Evolutionary conservation across 2,797 vertebrate species (phyloP).

Genomic region (Chelonia mydas): DNA sequence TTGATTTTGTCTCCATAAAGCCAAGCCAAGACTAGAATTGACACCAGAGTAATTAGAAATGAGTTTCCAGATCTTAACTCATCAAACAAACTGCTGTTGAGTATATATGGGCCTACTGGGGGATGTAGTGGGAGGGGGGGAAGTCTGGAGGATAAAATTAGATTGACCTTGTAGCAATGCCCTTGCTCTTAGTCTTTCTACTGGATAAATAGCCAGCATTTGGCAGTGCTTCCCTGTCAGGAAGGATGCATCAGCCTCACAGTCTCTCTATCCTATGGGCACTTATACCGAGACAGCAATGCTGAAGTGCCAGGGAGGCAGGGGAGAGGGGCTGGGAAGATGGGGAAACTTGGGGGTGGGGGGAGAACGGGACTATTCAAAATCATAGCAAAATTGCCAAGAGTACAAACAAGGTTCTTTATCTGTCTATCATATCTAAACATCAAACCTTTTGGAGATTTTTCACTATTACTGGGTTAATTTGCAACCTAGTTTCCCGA

Average conservation of each 20-base stretch:
- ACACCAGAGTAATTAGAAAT: conserved; percentile 69
- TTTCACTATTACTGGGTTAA: conserved; percentile 55
- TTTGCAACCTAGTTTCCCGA: conserved; percentile 77
- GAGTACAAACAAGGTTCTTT: conserved; percentile 44
- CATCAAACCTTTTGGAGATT: conserved; percentile 39
- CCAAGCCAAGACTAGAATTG: conserved; percentile 39
- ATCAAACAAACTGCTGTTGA: conserved; percentile 47
- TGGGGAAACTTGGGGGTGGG: background rate
- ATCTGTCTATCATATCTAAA: background rate
- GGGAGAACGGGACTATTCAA: background rate
- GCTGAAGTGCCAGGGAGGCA: conserved; percentile 31
- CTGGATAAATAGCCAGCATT: conserved; percentile 64
- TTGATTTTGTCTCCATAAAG: conserved; percentile 48
- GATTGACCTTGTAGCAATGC: conserved; percentile 72
- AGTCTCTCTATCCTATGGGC: conserved; percentile 54
- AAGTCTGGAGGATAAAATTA: conserved; percentile 71
- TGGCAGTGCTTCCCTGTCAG: conserved; percentile 41
- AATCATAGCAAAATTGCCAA: conserved; percentile 59
- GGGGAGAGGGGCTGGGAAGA: conserved; percentile 1
- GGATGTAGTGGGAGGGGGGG: background rate
- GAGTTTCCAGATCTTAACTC: conserved; percentile 71
- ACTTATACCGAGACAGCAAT: conserved; percentile 37
- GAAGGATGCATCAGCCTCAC: conserved; percentile 30
- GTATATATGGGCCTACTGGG: background rate
- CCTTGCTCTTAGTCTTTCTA: conserved; percentile 71